Evolutionary conservation across 2,888 invertebrate species (phyloP).

Genomic region (Drosophila mettleri): DNA sequence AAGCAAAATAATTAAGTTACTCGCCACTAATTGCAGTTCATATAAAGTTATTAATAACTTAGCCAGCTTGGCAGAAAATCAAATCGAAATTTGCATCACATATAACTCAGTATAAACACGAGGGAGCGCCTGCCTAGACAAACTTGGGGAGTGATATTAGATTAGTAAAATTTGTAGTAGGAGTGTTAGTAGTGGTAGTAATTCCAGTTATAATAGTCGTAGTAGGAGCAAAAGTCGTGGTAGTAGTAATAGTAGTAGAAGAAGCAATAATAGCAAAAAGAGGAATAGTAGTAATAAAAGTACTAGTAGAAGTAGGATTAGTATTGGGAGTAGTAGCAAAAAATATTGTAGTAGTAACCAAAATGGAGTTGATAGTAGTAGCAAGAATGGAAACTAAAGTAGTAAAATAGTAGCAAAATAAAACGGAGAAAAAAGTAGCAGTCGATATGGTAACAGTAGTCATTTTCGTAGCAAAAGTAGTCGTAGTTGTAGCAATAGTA

Average conservation of each 20-base stretch:
- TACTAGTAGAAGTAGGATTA: background rate
- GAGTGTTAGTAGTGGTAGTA: background rate
- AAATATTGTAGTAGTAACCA: background rate
- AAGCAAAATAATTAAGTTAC: constrained; percentile 12
- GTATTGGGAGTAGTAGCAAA: background rate
- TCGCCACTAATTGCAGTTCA: constrained; percentile 5
- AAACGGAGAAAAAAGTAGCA: no score
- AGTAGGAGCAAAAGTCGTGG: background rate
- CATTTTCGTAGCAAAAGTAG: background rate
- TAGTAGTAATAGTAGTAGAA: background rate
- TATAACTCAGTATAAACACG: background rate
- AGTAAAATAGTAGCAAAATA: background rate
- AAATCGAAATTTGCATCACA: constrained; percentile 5
- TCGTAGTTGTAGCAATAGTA: background rate
- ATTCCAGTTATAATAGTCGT: background rate
- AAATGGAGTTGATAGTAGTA: background rate
- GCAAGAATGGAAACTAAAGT: background rate
- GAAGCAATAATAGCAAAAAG: background rate
- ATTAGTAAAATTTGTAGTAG: background rate
- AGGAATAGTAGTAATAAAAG: background rate
- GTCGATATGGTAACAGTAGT: background rate
- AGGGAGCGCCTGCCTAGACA: background rate
- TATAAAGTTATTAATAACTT: constrained; percentile 14
- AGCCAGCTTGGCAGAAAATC: background rate
- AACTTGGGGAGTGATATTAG: background rate